These are phyloP conservation scores for Pseudomyrmex cubaensis DNA, from an alignment of 1,140 invertebrate genomes.

Conservation along the genomic window DNA sequence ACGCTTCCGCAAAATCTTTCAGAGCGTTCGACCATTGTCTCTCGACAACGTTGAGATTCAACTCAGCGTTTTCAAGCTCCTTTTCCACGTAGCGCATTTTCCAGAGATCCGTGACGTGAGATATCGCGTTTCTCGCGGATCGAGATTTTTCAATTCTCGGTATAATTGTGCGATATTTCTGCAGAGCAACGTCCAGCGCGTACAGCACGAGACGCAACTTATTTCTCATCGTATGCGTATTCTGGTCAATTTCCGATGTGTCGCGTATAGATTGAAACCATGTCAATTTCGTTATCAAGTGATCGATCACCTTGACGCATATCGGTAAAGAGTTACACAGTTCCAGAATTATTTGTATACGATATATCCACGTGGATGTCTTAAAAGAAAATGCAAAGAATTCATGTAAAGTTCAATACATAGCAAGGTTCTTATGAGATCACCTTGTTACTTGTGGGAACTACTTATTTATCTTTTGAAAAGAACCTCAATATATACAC, in stretches of 20 bases:
- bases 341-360: slow-evolving; percentile 55
- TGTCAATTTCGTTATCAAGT: slow-evolving; percentile 46
- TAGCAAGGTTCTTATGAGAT: too few relatives aligned
- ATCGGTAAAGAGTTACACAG: slow-evolving; percentile 56
- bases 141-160: not conserved
- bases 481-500: too few relatives aligned
- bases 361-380: slow-evolving; percentile 41
- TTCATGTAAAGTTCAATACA: slow-evolving; percentile 1
- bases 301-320: slow-evolving; percentile 51
- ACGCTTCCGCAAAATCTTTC: slow-evolving; percentile 36
- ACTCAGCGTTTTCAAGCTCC: not conserved
- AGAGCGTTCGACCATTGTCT: slow-evolving; percentile 49
- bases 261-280: not conserved
- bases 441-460: too few relatives aligned
- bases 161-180: slow-evolving; percentile 44
- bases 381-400: slow-evolving; percentile 20
- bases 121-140: slow-evolving; percentile 10
- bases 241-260: not conserved
- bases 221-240: not conserved
- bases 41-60: slow-evolving; percentile 1
- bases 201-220: slow-evolving; percentile 59
- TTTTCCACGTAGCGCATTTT: slow-evolving; percentile 36
- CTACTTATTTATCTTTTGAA: too few relatives aligned
- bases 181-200: slow-evolving; percentile 44
- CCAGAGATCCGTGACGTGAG: slow-evolving; percentile 58